Evolutionary conservation across 37 sponge, comb jelly and placozoan genomes (phyloP), one percentile per base, ranked within the genome.

Genomic region (Haliclona indistincta): DNA sequence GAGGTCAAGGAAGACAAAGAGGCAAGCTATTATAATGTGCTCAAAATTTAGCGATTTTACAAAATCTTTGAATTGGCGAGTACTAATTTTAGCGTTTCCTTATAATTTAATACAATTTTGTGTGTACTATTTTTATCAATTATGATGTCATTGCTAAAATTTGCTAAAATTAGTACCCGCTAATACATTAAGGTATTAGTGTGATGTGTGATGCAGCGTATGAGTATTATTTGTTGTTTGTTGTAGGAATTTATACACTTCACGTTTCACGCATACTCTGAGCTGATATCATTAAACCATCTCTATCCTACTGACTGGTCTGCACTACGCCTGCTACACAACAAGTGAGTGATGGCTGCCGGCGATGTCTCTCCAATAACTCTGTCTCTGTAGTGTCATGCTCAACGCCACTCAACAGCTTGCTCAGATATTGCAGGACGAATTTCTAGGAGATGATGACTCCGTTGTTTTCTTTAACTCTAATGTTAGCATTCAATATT

Each of bases 271-370:
- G 58, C 69, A 29, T 89, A 79, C 52, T 68, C 64, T 55, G 84
- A 80, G 55, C 63, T 89, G 65, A 66, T 67, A 51, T 74, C 79
- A 43, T 60, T 75, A n/a, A 75, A 47, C n/a, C 23, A 8, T 3
- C 39, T 84, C 5, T 84, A 78, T 54, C 70, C 80, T 29, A 7
- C 49, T n/a, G 90, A 84, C 56, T 89, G 90, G 90, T 79, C 74
- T 70, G 62, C 65, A 19, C 73, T 89, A 39, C 70, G 54, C 8
- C 60, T 83, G 26, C 76, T 65, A 32, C 75, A 72, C 56, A 89
- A 83, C 76, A 64, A 73, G 89, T 89, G 45, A 70, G 78, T 67
- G 11, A 60, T 68, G 55, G 19, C 37, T 43, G 28, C 3, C 6
- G 8, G 63, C 11, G 22, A 29, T 38, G 8, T 42, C 23, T 29